Evolutionary conservation across 2,797 vertebrate species (phyloP), one percentile per base, ranked within the genome.

Genomic region (Vespertilio murinus): DNA sequence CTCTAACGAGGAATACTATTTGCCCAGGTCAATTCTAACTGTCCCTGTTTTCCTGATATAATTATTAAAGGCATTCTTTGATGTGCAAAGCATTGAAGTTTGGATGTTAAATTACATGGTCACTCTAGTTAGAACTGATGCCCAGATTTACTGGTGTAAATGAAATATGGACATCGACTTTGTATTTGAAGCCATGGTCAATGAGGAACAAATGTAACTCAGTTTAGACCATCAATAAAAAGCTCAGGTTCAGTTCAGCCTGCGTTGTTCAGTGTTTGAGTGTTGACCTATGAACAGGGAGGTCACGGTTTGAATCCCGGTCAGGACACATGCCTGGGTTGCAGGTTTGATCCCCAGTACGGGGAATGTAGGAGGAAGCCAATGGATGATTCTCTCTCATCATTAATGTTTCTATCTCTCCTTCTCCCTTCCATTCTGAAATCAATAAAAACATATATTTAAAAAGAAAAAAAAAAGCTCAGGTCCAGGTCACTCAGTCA

Each of bases 61-160:
- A 56, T 71, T 59, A 65, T 78, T 71, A 89, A 38, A 9, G 30
- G 5, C 30, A 30, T 73, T 30, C 47, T 69, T 40, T 88, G 47
- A 35, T 61, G 79, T 38, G 40, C 7, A 6, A 96, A 82, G 2
- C 64, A 35, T 86, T 97, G n/a, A 79, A 61, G 25, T 94, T 74
- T 69, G 35, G 40, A 52, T 87, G 65, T 28, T 65, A 71, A 78
- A 78, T 59, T 22, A 13, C 33, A 5, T 56, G 28, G 17, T 69
- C 49, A 22, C 22, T 84, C 30, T n/a, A 17, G 9, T 86, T 86
- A 67, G 73, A 74, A 85, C n/a, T 33, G 49, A 33, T 87, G 42
- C 52, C 56, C 42, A 73, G 18, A 49, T n/a, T 73, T 71, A 70
- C 8, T 74, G 64, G 2, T 56, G 1, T 47, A 74, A 77, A 73